Evolutionary conservation across 2,888 invertebrate genomes (phyloP).

Genomic region (Pardosa pseudoannulata): DNA sequence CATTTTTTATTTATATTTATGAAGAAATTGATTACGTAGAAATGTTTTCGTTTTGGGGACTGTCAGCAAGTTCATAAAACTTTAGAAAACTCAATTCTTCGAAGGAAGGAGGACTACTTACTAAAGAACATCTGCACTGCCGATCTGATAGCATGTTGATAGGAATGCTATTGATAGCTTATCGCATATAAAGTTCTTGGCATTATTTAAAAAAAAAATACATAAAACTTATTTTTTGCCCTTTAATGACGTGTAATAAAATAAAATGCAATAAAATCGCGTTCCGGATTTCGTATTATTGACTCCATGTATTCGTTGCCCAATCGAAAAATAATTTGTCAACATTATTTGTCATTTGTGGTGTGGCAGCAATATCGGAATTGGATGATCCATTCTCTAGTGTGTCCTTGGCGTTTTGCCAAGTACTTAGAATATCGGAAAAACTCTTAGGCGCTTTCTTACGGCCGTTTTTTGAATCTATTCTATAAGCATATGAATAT

Average conservation of each 20-base stretch:
- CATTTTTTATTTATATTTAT: too few relatives aligned
- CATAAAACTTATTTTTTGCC: too few relatives aligned
- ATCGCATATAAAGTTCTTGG: too few relatives aligned
- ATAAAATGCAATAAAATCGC: neutral
- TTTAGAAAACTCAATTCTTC: too few relatives aligned
- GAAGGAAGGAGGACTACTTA: too few relatives aligned
- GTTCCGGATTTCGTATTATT: neutral
- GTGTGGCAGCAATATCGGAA: constrained; percentile 24
- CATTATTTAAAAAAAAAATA: too few relatives aligned
- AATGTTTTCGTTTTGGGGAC: too few relatives aligned
- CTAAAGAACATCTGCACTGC: too few relatives aligned
- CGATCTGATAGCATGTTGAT: too few relatives aligned
- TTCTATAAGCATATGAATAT: constrained; percentile 11
- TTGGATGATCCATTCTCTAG: constrained; percentile 11
- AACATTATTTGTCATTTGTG: constrained; percentile 22
- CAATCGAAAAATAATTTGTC: constrained; percentile 24
- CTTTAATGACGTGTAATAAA: constrained; percentile 14
- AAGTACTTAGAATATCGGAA: constrained; percentile 22
- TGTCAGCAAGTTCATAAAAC: too few relatives aligned
- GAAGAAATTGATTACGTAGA: too few relatives aligned
- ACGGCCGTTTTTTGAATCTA: neutral
- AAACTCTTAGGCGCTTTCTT: constrained; percentile 14
- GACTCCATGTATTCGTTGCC: constrained; percentile 11
- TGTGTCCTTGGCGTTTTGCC: constrained; percentile 6
- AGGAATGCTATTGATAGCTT: too few relatives aligned